Base-by-base conservation (phyloP, 2,888 invertebrate species). In the Drosophila neotestacea region DNA sequence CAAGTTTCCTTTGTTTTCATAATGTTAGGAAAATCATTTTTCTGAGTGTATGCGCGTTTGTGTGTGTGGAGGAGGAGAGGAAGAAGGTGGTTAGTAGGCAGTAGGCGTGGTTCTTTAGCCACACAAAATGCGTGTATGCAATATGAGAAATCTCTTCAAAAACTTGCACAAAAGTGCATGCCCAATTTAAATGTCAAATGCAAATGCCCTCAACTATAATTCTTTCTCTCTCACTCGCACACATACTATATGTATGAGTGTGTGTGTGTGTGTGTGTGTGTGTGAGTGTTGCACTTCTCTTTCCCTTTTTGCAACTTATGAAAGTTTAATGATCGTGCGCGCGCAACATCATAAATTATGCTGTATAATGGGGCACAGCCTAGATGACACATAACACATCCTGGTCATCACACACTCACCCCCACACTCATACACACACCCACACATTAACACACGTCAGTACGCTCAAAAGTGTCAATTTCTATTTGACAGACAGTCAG, bases 111-210 rank as follows among this genome's bases (percentile, higher is more conserved):
- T 30, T 46, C 55, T 42, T 61, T 56, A 52, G 77, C 77, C 77
- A 80, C 77, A 79, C 77, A 72, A 78, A 78, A 79, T 78, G 80
- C 78, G 66, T 80, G 81, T 80, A 77, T 66, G 77, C 68, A 63
- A 67, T 63, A 56, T 76, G 77, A 72, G 81, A 69, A 77, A 78
- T 77, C 66, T 79, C 72, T 71, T 76, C 67, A 63, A 75, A 68
- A 76, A 79, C 65, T 77, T 71, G 76, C 71, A 67, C 71, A 75
- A 79, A 75, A 77, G 48, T 79, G 77, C 80, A 77, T 69, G 59
- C 58, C 47, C 79, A 75, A 77, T 79, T 77, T 79, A 79, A 79
- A 79, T 77, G 77, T 77, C 77, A 77, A 79, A 77, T 75, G 77
- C 77, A 77, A 77, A 78, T 76, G 79, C 42, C 61, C 52, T 65